phyloP scores from a whole-genome alignment of 2,888 invertebrate genomes.

The Melanchra persicariae region DNA sequence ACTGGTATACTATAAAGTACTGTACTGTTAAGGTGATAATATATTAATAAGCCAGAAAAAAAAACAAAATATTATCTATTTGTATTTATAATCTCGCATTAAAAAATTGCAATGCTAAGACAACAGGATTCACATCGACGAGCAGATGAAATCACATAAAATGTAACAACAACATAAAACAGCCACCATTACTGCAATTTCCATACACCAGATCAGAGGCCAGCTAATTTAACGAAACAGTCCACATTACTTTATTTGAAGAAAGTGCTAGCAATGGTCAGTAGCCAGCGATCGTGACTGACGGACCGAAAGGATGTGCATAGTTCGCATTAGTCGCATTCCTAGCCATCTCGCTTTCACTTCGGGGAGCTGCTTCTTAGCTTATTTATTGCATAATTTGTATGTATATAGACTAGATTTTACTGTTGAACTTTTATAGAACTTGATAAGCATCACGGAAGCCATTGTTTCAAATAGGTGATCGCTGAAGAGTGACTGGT shows the following conservation, averaged over 20 bases:
- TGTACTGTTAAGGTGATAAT: no score
- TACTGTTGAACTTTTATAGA: conserved; percentile 34
- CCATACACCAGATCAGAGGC: not conserved
- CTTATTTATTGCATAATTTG: conserved; percentile 72
- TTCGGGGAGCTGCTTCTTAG: conserved; percentile 62
- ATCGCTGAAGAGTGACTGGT: conserved; percentile 35
- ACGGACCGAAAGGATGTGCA: conserved; percentile 72
- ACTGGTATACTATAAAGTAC: no score
- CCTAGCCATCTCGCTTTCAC: conserved; percentile 71
- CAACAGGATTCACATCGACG: not conserved
- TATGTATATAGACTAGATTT: conserved; percentile 56
- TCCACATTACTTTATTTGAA: conserved; percentile 43
- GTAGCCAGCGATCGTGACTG: conserved; percentile 62
- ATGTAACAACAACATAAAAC: not conserved
- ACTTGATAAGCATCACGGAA: conserved; percentile 35
- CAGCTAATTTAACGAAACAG: not conserved
- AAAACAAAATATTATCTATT: no score
- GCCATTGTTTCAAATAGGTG: conserved; percentile 36
- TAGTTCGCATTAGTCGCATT: conserved; percentile 68
- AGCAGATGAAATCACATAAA: not conserved
- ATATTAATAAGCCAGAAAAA: no score
- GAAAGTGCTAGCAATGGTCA: conserved; percentile 50
- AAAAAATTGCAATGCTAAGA: no score
- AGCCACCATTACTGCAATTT: not conserved
- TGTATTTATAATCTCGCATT: no score